Evolutionary conservation across 2,113 vertebrate species (phyloP).

Genomic region (Andinoacara biseriatus): DNA sequence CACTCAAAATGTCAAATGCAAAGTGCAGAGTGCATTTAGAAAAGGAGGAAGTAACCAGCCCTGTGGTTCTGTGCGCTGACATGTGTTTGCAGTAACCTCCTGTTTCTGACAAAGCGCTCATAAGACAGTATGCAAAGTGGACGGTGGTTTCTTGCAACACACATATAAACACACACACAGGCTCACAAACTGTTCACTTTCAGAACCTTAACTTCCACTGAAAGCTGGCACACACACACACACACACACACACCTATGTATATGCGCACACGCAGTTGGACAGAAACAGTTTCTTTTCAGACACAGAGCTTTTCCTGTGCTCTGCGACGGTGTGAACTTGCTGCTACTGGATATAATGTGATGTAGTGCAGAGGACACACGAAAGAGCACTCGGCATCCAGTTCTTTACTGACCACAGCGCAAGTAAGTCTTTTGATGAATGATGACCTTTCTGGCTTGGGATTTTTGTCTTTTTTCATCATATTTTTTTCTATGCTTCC

Average conservation of each 20-base stretch:
- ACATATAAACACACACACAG: not conserved
- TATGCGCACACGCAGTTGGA: not conserved
- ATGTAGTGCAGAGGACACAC: not conserved
- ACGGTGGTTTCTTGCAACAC: not conserved
- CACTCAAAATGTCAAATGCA: not conserved
- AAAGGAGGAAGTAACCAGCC: constrained; percentile 53
- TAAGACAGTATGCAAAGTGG: constrained; percentile 18
- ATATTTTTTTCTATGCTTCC: not conserved
- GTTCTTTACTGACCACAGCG: constrained; percentile 12
- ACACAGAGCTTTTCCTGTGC: not conserved
- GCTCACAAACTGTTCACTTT: not conserved
- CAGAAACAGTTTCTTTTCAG: not conserved
- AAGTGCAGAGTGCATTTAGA: not conserved
- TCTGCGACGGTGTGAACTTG: not conserved
- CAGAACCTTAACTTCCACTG: not conserved
- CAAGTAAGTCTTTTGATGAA: constrained; percentile 5
- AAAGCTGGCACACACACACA: not conserved
- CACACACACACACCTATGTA: not conserved
- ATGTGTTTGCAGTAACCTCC: constrained; percentile 24
- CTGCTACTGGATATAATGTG: constrained; percentile 3
- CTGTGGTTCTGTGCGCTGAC: constrained; percentile 26
- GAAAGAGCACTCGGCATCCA: not conserved
- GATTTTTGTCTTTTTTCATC: not conserved
- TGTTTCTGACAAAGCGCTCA: constrained; percentile 11
- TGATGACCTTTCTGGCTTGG: not conserved